Base-by-base conservation (phyloP, 2,888 invertebrate species). In the Agonopterix arenella region DNA sequence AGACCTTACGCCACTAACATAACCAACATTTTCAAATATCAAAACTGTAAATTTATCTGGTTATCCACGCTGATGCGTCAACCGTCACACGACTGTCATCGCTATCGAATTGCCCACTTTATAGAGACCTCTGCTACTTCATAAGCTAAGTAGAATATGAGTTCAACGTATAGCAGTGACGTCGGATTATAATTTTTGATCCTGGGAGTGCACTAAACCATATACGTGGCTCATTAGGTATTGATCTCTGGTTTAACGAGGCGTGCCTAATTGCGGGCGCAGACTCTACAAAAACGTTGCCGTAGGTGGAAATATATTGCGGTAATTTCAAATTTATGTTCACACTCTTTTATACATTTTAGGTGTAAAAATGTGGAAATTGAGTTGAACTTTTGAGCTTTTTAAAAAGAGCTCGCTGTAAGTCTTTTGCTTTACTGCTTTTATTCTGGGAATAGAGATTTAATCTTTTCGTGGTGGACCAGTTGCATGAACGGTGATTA, bases 191-290 rank as follows among this genome's bases (percentile, higher is more conserved):
- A 81, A 80, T 81, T 80, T 81, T 80, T 81, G 80, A 80, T 80
- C 77, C 79, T 76, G 67, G 60, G 70, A 78, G 75, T 78, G 80
- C 77, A 82, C 74, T 78, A 80, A 79, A 77, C 76, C 82, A 77
- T 82, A 79, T 77, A 79, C 78, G 76, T 80, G 80, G 84, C 82
- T 82, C 83, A 84, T 84, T 84, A 83, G 83, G 74, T 83, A 81
- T 77, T 77, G 81, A 83, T 82, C 83, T 75, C 74, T 70, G 63
- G 72, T 60, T 73, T 76, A 85, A 84, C 84, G 85, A 83, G 80
- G 67, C 84, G 79, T 59, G 61, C 64, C 79, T 83, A 84, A 84
- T 84, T 83, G 83, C 83, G 80, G 72, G 62, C 51, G 52, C 66
- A 59, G 63, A 43, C 43, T 9, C 61, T 64, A 64, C 64, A 65